A percentile compares a stretch with the other conserved stretches of the same genome.
These are phyloP conservation scores for Hoplodrina ambigua DNA, from an alignment of 2,888 invertebrate species.

Conservation along the genomic window DNA sequence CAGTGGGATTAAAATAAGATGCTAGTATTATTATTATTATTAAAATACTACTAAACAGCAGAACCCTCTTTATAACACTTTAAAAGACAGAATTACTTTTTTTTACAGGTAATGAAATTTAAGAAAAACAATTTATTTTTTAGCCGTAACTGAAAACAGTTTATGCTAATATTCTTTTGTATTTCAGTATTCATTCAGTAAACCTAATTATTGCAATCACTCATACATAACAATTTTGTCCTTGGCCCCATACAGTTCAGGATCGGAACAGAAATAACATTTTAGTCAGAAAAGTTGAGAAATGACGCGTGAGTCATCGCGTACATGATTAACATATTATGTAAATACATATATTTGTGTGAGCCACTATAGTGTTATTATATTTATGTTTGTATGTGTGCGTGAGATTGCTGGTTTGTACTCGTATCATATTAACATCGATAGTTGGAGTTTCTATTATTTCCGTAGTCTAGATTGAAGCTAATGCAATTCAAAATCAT, in stretches of 20 bases:
- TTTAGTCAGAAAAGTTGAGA: conserved; percentile 43
- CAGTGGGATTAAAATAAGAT: too few relatives aligned
- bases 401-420: not conserved
- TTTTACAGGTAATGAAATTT: too few relatives aligned
- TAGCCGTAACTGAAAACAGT: conserved; percentile 3
- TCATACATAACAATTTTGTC: conserved; percentile 22
- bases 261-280: conserved; percentile 26
- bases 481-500: too few relatives aligned
- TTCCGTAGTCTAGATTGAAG: too few relatives aligned
- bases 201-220: conserved; percentile 6
- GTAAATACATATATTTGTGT: conserved; percentile 23
- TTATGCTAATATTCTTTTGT: conserved; percentile 11
- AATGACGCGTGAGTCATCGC: conserved; percentile 53
- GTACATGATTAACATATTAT: conserved; percentile 23
- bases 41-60: not conserved
- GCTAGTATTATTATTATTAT: too few relatives aligned
- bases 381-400: not conserved
- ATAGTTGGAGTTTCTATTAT: too few relatives aligned
- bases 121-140: not conserved
- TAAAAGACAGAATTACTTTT: too few relatives aligned
- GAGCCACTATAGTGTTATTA: not conserved
- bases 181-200: conserved; percentile 11
- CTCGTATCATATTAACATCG: not conserved
- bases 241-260: conserved; percentile 54
- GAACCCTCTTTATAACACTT: too few relatives aligned